Conservation (phyloP, 2,113 vertebrate species). For the Catagonus wagneri region DNA sequence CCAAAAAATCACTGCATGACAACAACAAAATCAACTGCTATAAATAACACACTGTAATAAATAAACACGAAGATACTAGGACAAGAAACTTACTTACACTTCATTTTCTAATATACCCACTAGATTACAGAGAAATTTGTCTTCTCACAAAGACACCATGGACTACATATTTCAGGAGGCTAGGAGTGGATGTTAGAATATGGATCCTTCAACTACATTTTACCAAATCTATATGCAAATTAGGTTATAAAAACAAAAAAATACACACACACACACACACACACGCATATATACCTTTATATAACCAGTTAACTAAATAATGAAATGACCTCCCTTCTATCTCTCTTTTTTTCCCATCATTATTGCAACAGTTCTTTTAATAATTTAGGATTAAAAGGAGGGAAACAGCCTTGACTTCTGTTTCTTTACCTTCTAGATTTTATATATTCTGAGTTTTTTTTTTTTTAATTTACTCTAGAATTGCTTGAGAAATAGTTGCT, state of each 20-base stretch:
- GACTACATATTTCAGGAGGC: not conserved
- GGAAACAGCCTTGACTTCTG: not conserved
- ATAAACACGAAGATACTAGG: not conserved
- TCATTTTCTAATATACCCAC: not conserved
- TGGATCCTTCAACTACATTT: slow-evolving; percentile 9
- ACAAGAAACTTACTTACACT: not conserved
- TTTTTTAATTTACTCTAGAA: not conserved
- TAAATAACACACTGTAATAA: not conserved
- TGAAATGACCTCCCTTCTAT: not conserved
- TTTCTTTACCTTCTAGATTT: not conserved
- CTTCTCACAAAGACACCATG: not conserved
- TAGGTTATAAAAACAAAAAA: slow-evolving; percentile 9
- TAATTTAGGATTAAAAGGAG: not conserved
- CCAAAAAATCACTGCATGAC: not conserved
- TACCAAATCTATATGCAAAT: slow-evolving; percentile 40
- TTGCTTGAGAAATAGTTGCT: not conserved
- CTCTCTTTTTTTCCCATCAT: not conserved
- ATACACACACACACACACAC: not conserved
- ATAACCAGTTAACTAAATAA: not conserved
- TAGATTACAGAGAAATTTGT: not conserved
- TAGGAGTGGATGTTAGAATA: not conserved
- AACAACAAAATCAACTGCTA: slow-evolving; percentile 35
- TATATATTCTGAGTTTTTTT: not conserved
- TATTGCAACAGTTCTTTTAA: not conserved
- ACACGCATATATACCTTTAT: not conserved